These are phyloP conservation scores for Cyanocitta stelleri DNA, from an alignment of 2,113 vertebrate species.

Conservation along the genomic window DNA sequence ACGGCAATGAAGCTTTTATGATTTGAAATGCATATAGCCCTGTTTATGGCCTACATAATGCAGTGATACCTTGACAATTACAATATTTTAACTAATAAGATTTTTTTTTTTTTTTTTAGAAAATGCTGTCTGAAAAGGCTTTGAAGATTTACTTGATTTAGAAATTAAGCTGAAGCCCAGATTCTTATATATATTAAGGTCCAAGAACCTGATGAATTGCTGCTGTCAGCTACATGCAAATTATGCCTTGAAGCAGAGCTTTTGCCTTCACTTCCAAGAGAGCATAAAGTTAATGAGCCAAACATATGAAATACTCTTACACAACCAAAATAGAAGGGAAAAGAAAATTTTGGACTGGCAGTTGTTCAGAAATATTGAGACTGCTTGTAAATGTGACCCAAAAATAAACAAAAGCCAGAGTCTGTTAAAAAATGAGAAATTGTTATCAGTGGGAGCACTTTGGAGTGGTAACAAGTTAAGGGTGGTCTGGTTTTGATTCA, in stretches of 20 bases:
- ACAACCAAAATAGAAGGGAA: not conserved
- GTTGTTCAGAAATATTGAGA: not conserved
- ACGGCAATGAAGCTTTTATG: not conserved
- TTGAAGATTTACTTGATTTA: not conserved
- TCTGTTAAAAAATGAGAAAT: not conserved
- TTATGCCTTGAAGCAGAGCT: not conserved
- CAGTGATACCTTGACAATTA: not conserved
- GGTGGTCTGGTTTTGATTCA: not conserved
- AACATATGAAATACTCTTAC: not conserved
- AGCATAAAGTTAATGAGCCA: constrained; percentile 47
- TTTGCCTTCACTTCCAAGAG: not conserved
- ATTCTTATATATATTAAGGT: not conserved
- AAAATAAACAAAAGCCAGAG: not conserved
- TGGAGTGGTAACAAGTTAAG: not conserved
- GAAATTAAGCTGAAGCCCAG: not conserved
- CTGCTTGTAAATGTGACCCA: not conserved
- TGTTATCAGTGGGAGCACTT: not conserved
- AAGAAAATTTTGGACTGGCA: not conserved
- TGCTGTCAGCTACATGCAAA: constrained; percentile 29
- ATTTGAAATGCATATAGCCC: not conserved
- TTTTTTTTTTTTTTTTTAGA: not conserved
- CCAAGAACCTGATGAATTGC: constrained; percentile 3
- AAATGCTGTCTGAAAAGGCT: not conserved
- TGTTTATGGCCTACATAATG: not conserved
- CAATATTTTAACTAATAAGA: not conserved